phyloP scores from a whole-genome alignment of 2,113 vertebrate genomes.

The Anarhynchus alexandrinus region DNA sequence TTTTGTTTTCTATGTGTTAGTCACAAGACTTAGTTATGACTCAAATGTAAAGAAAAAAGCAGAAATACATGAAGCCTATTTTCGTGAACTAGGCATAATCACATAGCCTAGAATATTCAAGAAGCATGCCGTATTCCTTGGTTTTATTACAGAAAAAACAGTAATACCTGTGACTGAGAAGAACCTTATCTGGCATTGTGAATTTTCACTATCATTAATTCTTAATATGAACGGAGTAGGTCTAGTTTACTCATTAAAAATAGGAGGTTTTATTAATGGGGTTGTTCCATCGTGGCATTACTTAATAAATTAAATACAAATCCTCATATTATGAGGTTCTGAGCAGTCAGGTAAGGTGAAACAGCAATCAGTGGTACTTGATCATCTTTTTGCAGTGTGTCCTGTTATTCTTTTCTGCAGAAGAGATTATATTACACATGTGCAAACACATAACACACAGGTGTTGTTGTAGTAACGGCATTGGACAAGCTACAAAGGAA shows the following conservation, averaged over 20 bases:
- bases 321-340: neutral
- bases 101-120: neutral
- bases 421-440: neutral
- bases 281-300: neutral
- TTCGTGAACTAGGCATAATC: neutral
- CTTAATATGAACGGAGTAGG: neutral
- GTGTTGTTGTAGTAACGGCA: rapidly evolving
- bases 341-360: neutral
- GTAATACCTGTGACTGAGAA: neutral
- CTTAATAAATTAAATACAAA: conserved; percentile 3
- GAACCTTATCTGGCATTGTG: neutral
- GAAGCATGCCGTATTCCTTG: neutral
- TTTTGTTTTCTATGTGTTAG: neutral
- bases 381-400: neutral
- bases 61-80: neutral
- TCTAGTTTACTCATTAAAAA: conserved; percentile 3
- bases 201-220: conserved; percentile 10
- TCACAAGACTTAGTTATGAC: neutral
- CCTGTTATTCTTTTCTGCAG: neutral
- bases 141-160: neutral
- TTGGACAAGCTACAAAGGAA: neutral
- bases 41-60: neutral
- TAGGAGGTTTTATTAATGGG: neutral
- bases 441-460: neutral
- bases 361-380: neutral